Conservation (phyloP, 1,140 invertebrate genomes). For the Tetragnatha versicolor region DNA sequence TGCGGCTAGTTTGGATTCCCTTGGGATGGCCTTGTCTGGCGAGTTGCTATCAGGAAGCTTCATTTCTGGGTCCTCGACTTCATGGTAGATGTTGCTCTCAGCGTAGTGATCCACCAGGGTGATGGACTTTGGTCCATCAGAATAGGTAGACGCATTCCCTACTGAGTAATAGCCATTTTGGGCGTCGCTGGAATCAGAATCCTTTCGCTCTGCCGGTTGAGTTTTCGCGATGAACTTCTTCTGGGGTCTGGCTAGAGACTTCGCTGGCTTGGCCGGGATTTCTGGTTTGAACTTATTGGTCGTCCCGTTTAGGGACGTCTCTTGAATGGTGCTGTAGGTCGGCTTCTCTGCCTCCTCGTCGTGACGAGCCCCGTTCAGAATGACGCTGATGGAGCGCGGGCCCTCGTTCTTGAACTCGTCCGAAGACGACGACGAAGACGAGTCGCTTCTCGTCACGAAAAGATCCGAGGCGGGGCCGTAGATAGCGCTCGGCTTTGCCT, state of each 20-base stretch:
- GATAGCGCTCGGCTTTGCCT: constrained; percentile 27
- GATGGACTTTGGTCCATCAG: neutral
- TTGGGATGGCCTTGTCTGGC: neutral
- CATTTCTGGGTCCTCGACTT: constrained; percentile 9
- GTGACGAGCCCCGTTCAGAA: constrained; percentile 10
- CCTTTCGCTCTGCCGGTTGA: neutral
- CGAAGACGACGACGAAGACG: constrained; percentile 40
- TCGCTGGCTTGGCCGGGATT: constrained; percentile 31
- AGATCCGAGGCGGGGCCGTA: constrained; percentile 45
- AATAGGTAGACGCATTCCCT: neutral
- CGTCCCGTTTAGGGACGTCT: neutral
- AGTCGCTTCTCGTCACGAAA: constrained; percentile 44
- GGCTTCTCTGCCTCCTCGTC: neutral
- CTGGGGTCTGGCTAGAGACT: neutral
- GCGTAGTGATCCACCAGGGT: constrained; percentile 35
- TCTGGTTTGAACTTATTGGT: constrained; percentile 4
- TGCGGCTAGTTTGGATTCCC: constrained; percentile 49
- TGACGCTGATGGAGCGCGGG: constrained; percentile 27
- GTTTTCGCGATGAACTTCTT: neutral
- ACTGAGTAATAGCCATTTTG: constrained; percentile 10
- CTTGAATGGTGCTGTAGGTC: constrained; percentile 1
- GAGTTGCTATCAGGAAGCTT: constrained; percentile 2
- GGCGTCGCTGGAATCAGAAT: neutral
- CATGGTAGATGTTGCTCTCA: constrained; percentile 50
- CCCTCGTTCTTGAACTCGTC: constrained; percentile 30